Conservation (phyloP, 2,113 vertebrate genomes). For the Saiga tatarica region DNA sequence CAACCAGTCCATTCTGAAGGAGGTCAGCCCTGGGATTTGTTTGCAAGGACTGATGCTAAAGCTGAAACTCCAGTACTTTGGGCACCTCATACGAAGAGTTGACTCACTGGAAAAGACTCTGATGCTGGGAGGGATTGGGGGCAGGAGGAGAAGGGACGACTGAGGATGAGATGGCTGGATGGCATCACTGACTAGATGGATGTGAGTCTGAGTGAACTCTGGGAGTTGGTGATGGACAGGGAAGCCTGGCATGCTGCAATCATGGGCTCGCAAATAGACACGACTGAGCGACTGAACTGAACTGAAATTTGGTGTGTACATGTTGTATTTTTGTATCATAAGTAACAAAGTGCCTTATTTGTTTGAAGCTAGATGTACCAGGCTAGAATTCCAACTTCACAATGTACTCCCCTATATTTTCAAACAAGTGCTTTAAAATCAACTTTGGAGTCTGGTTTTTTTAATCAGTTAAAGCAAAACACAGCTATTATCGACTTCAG, state of each 20-base stretch:
- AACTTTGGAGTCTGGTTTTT: not conserved
- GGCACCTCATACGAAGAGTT: not conserved
- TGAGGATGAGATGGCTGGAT: not conserved
- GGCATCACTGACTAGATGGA: not conserved
- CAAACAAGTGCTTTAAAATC: not conserved
- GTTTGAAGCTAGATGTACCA: not conserved
- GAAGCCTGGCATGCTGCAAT: not conserved
- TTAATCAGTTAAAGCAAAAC: not conserved
- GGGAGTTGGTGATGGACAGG: not conserved
- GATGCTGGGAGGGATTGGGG: not conserved
- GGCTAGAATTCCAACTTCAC: not conserved
- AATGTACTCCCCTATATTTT: not conserved
- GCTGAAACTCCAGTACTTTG: not conserved
- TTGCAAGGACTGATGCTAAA: no score
- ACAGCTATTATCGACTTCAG: not conserved
- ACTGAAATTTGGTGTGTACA: not conserved
- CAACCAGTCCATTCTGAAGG: no score
- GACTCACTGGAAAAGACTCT: not conserved
- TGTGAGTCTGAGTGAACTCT: not conserved
- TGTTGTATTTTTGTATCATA: not conserved
- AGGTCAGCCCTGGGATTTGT: no score
- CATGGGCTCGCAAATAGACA: not conserved
- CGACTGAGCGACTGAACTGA: not conserved
- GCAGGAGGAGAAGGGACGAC: not conserved
- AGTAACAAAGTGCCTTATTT: not conserved